Conservation (phyloP, 2,113 vertebrate species). For the Petaurus breviceps region DNA sequence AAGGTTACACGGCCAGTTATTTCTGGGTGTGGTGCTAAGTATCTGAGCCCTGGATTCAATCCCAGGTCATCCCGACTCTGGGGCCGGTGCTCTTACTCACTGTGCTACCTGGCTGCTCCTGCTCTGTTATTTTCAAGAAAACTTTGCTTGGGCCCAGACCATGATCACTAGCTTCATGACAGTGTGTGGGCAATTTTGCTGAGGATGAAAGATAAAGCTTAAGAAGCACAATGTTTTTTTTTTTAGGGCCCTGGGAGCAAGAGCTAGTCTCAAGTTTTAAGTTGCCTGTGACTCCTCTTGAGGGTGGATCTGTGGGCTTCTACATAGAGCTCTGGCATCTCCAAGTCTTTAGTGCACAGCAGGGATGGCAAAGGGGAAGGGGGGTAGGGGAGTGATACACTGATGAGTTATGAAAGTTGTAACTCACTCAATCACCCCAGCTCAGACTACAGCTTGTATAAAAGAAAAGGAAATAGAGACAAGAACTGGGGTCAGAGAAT, state of each 20-base stretch:
- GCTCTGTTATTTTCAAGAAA: background rate
- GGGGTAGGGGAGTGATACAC: background rate
- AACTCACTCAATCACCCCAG: constrained; percentile 79
- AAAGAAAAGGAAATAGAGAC: constrained; percentile 72
- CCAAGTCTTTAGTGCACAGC: background rate
- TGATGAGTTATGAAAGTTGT: constrained; percentile 62
- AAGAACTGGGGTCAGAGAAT: constrained; percentile 6
- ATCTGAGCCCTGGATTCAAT: too few species aligned
- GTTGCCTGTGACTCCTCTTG: background rate
- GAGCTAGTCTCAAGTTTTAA: background rate
- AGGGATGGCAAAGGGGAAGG: background rate
- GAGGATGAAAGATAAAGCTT: background rate
- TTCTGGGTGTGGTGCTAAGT: too few species aligned
- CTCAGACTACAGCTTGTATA: constrained; percentile 79
- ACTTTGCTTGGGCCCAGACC: background rate
- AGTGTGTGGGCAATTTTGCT: background rate
- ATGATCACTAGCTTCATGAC: background rate
- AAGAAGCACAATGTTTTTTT: background rate
- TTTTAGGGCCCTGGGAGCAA: background rate
- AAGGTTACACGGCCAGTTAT: too few species aligned
- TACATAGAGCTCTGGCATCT: background rate
- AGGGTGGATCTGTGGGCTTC: background rate
- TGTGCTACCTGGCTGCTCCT: too few species aligned
- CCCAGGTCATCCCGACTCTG: too few species aligned
- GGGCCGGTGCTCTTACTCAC: too few species aligned